Conservation (phyloP, 2,888 invertebrate species). For the Andrena bucephala region DNA sequence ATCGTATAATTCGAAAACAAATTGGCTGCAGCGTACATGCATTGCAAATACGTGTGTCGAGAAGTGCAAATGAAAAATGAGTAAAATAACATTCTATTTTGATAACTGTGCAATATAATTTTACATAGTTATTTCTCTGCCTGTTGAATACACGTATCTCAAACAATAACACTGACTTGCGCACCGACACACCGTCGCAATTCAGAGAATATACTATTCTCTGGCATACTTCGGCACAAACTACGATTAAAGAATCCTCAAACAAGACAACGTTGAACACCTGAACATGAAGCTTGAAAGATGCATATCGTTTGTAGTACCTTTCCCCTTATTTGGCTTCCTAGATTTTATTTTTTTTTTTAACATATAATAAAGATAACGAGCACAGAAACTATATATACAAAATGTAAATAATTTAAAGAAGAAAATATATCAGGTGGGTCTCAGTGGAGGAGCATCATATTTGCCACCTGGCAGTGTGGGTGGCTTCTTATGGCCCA, state of each 20-base stretch:
- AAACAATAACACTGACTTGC: conserved; percentile 37
- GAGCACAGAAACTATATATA: conserved; percentile 23
- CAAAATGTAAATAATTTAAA: conserved; percentile 65
- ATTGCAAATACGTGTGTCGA: conserved; percentile 1
- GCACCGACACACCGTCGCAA: conserved; percentile 47
- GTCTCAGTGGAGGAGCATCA: conserved; percentile 82
- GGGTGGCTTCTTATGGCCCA: conserved; percentile 82
- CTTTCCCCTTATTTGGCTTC: conserved; percentile 56
- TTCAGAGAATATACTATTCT: conserved; percentile 22
- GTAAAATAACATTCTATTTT: conserved; percentile 31
- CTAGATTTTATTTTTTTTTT: conserved; percentile 52
- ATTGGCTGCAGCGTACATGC: not conserved
- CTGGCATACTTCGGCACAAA: conserved; percentile 39
- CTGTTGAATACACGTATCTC: conserved; percentile 40
- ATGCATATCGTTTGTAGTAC: conserved; percentile 59
- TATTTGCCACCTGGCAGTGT: conserved; percentile 83
- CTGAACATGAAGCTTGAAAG: conserved; percentile 50
- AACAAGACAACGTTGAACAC: conserved; percentile 44
- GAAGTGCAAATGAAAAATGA: not conserved
- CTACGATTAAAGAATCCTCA: conserved; percentile 12
- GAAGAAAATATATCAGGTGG: conserved; percentile 76
- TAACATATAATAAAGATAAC: conserved; percentile 25
- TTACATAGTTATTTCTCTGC: conserved; percentile 51
- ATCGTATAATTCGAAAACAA: not conserved
- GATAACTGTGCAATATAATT: conserved; percentile 53